Conservation (phyloP, 1,140 invertebrate species). For the Diabrotica virgifera region DNA sequence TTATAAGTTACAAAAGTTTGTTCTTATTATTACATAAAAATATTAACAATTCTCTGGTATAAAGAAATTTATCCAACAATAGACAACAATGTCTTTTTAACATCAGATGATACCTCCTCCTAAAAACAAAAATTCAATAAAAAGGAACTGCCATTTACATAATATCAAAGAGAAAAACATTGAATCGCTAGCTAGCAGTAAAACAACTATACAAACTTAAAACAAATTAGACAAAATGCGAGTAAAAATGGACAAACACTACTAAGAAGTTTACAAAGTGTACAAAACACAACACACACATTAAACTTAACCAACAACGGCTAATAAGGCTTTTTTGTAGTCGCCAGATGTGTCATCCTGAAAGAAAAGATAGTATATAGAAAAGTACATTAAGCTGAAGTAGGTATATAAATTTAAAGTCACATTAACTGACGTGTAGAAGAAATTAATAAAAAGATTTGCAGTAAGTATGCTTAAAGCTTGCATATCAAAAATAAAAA, state of each 20-base stretch:
- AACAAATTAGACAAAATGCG: neutral
- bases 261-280: neutral
- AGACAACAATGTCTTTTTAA: slow-evolving; percentile 77
- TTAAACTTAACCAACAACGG: slow-evolving; percentile 43
- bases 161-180: no score
- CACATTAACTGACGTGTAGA: no score
- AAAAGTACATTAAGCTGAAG: neutral
- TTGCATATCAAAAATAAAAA: no score
- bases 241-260: neutral
- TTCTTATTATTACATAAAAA: no score
- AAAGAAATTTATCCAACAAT: slow-evolving; percentile 51
- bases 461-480: no score
- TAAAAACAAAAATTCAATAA: slow-evolving; percentile 50
- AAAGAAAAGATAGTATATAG: slow-evolving; percentile 35
- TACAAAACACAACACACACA: no score
- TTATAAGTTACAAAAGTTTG: no score
- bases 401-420: no score
- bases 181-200: no score
- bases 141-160: neutral
- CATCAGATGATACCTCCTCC: slow-evolving; percentile 85
- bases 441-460: no score
- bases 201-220: neutral
- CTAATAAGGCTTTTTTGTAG: slow-evolving; percentile 55
- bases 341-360: slow-evolving; percentile 58
- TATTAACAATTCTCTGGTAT: no score